Evolutionary conservation across 2,888 invertebrate species (phyloP).

Genomic region (Amiota minor): DNA sequence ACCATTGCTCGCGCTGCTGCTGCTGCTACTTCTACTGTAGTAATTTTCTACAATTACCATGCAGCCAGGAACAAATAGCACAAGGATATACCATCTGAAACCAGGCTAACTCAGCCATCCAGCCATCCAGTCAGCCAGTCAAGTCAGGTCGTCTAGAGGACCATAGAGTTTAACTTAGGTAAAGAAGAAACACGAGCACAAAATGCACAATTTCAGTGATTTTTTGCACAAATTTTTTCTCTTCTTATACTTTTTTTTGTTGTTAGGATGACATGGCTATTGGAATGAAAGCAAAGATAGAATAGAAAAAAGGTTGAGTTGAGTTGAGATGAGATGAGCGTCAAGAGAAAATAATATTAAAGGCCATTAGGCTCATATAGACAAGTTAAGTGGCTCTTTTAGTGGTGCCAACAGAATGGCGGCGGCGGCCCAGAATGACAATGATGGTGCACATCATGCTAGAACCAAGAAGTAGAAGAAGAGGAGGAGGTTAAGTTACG

Average conservation of each 20-base stretch:
- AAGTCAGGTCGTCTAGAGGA: neutral
- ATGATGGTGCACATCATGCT: neutral
- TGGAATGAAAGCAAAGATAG: slow-evolving; percentile 39
- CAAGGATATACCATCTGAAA: too few relatives aligned
- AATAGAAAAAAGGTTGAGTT: slow-evolving; percentile 31
- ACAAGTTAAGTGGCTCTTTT: slow-evolving; percentile 73
- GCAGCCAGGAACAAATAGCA: slow-evolving; percentile 40
- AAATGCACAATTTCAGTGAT: slow-evolving; percentile 58
- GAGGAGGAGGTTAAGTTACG: neutral
- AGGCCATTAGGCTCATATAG: slow-evolving; percentile 74
- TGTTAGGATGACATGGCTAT: neutral
- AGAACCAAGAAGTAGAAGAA: neutral
- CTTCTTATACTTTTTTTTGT: slow-evolving; percentile 40
- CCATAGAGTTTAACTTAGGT: neutral
- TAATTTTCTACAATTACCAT: slow-evolving; percentile 69
- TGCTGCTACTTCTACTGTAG: slow-evolving; percentile 44
- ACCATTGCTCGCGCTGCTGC: slow-evolving; percentile 18
- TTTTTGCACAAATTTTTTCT: slow-evolving; percentile 54
- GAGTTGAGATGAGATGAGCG: neutral
- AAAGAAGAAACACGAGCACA: slow-evolving; percentile 47
- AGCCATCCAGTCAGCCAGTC: slow-evolving; percentile 43
- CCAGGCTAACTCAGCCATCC: slow-evolving; percentile 29
- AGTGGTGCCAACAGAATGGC: slow-evolving; percentile 44
- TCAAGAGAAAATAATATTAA: slow-evolving; percentile 66
- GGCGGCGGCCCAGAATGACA: slow-evolving; percentile 41